Evolutionary conservation across 2,888 invertebrate genomes (phyloP), one percentile per base, ranked within the genome.

Genomic region (Alviniconcha strummeri): DNA sequence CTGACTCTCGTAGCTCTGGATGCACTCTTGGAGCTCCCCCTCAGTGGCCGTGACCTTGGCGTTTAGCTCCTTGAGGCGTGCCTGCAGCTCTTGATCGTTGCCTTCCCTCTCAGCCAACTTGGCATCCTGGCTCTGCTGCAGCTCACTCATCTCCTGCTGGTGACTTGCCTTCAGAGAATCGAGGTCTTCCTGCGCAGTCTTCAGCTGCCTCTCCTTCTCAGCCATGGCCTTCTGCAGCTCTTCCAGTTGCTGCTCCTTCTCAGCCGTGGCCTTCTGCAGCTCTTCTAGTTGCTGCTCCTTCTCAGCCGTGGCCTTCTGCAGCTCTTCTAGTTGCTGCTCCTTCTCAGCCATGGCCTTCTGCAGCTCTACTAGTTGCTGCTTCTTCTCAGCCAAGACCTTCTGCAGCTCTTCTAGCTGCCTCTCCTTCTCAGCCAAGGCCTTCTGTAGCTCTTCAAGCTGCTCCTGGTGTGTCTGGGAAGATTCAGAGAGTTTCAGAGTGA

Each of bases 51-150:
- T 86, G 55, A 92, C 86, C 83, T 92, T 91, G 17, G 88, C 89
- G 76, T 89, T 90, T 9, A 92, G 84, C 74, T 89, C 87, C 57
- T 88, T 90, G 15, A 90, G 85, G 19, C 89, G 89, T 8, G 88
- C 85, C 83, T 92, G 92, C 9, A 92, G 86, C 81, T 92, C 91
- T 67, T 84, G 84, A 84, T 91, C 91, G 88, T 87, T 89, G n/a
- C 83, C 83, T n/a, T 85, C 84, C 88, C 90, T 87, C 77, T 89
- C 89, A 17, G 83, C 72, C 11, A 90, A 80, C 79, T 84, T 86
- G 60, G 85, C 88, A 36, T 91, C 90, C 87, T 89, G 88, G 5
- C 88, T 86, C 11, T 85, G 83, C 77, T 83, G 82, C 19, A 86
- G 75, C 55, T 83, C 82, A 80, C 78, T 52, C 64, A 87, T 83